These are phyloP conservation scores for Nannoperca obscura DNA, from an alignment of 2,797 vertebrate genomes.

Conservation along the genomic window DNA sequence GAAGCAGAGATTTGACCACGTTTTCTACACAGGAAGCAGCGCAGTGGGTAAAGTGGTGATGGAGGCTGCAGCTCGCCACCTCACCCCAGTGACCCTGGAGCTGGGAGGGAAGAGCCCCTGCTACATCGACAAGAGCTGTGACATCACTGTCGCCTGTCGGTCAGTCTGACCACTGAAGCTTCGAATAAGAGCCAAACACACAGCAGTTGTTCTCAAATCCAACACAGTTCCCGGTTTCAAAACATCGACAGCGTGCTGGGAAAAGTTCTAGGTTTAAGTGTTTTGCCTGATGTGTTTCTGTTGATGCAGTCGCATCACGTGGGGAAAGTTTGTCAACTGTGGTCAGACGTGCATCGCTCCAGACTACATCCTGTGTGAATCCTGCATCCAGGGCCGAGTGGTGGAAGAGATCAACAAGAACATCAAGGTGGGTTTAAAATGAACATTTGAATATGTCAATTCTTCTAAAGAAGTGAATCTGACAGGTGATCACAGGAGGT, in stretches of 20 bases:
- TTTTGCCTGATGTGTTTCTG: not conserved
- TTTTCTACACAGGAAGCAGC: conserved; percentile 90
- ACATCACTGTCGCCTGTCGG: conserved; percentile 79
- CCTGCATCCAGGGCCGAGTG: conserved; percentile 86
- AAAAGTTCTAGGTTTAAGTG: not conserved
- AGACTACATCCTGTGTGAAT: conserved; percentile 93
- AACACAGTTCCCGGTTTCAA: not conserved
- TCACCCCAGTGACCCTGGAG: conserved; percentile 94
- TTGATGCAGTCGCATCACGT: conserved; percentile 88
- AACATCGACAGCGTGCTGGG: not conserved
- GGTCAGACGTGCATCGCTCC: conserved; percentile 96
- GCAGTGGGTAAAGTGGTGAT: conserved; percentile 89
- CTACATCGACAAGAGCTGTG: conserved; percentile 91
- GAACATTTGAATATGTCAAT: not conserved
- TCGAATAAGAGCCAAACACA: not conserved
- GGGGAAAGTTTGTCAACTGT: conserved; percentile 93
- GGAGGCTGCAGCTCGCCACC: conserved; percentile 89
- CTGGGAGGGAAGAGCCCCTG: conserved; percentile 95
- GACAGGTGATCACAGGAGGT: not conserved
- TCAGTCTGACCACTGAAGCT: conserved; percentile 15
- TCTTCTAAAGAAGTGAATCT: not conserved
- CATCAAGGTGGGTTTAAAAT: conserved; percentile 80
- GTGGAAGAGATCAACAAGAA: conserved; percentile 87
- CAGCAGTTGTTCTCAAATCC: not conserved
- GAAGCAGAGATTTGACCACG: conserved; percentile 89